These are phyloP conservation scores for Chionis minor DNA, from an alignment of 2,113 vertebrate genomes.

Conservation along the genomic window DNA sequence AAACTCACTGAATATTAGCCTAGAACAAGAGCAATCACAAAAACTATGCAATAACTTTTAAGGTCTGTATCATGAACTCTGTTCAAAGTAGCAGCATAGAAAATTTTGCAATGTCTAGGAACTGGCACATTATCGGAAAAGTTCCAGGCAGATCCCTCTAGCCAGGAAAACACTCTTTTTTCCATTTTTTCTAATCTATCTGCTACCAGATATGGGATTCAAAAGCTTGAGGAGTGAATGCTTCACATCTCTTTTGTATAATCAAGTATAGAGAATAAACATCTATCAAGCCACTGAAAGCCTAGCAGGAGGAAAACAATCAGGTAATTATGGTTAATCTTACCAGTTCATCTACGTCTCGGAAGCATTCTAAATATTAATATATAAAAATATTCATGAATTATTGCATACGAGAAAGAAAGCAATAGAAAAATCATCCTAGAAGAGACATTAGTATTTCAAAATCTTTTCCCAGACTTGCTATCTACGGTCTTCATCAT, in stretches of 20 bases:
- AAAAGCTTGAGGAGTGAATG: background rate
- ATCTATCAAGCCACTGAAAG: background rate
- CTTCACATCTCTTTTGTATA: background rate
- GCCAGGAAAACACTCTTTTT: background rate
- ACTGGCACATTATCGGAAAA: background rate
- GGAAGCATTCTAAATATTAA: conserved; percentile 33
- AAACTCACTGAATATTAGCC: background rate
- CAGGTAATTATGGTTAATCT: conserved; percentile 31
- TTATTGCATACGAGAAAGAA: background rate
- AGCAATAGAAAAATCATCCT: background rate
- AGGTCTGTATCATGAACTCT: background rate
- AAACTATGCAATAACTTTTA: background rate
- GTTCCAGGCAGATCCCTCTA: background rate
- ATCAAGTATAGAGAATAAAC: background rate
- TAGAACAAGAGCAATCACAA: background rate
- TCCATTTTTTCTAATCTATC: background rate
- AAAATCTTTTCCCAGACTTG: background rate
- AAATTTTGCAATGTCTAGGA: background rate
- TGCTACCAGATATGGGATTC: background rate
- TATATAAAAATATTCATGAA: conserved; percentile 30
- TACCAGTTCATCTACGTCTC: background rate
- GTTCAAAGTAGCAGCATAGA: background rate
- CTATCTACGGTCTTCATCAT: background rate
- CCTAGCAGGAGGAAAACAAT: background rate
- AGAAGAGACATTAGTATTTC: background rate